Evolutionary conservation across 1,140 invertebrate genomes (phyloP), one percentile per base, ranked within the genome.

Genomic region (Drosophila burlai): DNA sequence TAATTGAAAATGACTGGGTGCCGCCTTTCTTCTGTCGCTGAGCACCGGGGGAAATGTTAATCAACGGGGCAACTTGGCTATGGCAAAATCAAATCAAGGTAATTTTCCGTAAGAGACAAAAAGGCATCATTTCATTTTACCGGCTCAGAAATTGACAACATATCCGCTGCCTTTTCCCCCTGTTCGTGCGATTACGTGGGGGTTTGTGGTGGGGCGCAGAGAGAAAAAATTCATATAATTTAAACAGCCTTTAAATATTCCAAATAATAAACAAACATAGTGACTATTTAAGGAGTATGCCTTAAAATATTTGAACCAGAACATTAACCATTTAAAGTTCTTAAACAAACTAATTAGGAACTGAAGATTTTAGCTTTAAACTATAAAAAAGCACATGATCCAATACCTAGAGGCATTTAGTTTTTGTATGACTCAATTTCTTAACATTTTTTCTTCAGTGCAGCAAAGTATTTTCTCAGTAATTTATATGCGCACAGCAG

Each of bases 41-140:
- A 65, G 63, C 21, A 45, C 65, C 54, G 46, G 42, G 59, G 60
- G 50, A 76, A 76, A 65, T 65, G 57, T 65, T 66, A 71, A 77
- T 81, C 81, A 84, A 76, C 50, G 62, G 63, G 40, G 38, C 65
- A 52, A 59, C 75, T 79, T 72, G 58, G 40, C 76, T 60, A 61
- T 47, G 61, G 38, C 47, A 26, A 90, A 90, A 90, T 90, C 81
- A 90, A 90, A 90, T 90, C 86, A 90, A 91, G 85, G 85, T 90
- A 90, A 90, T 90, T 90, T 90, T 82, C 79, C 81, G 85, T 90
- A 76, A 90, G 83, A 90, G 85, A 90, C 85, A 90, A 85, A 90
- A 90, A 80, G 81, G 69, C 79, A 90, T 85, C 71, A 80, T 90
- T 90, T 82, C 76, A 80, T 90, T 90, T 85, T 42, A 58, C 62